Evolutionary conservation across 2,888 invertebrate genomes (phyloP), one percentile per base, ranked within the genome.

Genomic region (Schrankia costaestrigalis): DNA sequence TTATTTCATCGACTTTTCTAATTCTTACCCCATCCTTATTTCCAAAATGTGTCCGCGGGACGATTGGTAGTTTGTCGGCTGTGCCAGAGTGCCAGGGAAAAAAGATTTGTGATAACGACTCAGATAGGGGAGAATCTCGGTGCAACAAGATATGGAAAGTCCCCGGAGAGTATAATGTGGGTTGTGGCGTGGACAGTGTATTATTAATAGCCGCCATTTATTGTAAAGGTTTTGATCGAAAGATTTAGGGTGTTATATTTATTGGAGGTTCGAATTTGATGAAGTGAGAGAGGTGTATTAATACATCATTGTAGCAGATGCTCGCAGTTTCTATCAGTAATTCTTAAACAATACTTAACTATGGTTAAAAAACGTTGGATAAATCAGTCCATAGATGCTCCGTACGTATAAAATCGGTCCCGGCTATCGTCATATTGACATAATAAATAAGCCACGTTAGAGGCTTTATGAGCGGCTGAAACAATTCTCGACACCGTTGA

Each of bases 21-120:
- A n/a, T n/a, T n/a, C n/a, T n/a, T 26, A n/a, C 10, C 26, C 17
- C 26, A 17, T 26, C 29, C 15, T 27, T 26, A 26, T 35, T 26
- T 8, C 15, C 45, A n/a, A 40, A 48, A 53, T 39, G 35, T 35
- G 37, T 30, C 48, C 29, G 31, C 27, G n/a, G 33, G 17, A 56
- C 53, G 57, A 53, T 53, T 53, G 56, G 53, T 53, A 53, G 49
- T 53, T 36, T 35, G 35, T 54, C 42, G 44, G 25, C 25, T 43
- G 53, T 40, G 47, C 40, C 30, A 53, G 36, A 37, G 35, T 26
- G 15, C 23, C 18, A 24, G 49, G 55, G 57, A 49, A 37, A 55
- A 55, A 57, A 55, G 54, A 55, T 55, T 55, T 55, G 55, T 46
- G 54, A 55, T 55, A 57, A 57, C 58, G 54, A 54, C 49, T 35